Base-by-base conservation (phyloP, 1,140 invertebrate species). In the Drosophila truncata region DNA sequence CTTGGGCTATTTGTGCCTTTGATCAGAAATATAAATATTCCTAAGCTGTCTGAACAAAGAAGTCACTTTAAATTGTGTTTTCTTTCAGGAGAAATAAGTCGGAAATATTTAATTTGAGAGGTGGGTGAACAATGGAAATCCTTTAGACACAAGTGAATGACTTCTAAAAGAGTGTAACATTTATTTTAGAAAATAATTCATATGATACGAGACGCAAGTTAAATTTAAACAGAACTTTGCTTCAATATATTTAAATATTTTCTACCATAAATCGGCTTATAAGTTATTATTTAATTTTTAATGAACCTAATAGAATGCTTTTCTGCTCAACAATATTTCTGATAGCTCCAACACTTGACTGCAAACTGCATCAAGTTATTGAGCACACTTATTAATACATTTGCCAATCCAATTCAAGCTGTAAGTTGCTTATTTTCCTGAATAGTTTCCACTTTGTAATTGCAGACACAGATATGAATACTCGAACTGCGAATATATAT, bases 401-500 rank as follows among this genome's bases (percentile, higher is more conserved):
- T 55, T 55, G 14, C 20, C 33, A 55, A 55, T 55, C 14, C 20
- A n/a, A 37, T 37, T 25, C 20, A 11, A 35, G 5, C 31, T 16
- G 20, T 11, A 55, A 55, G 23, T 57, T 41, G 20, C 10, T 57
- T 39, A 57, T 39, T 57, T 57, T 62, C 59, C 27, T 23, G 31
- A 65, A 23, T 8, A 13, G 23, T 49, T 31, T 37, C 23, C 18
- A n/a, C 18, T 5, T 14, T 8, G 33, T 16, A 65, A 67, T 64
- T 39, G 25, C 44, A 7, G 62, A 20, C 35, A 23, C 16, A 35
- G 35, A 65, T 33, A 18, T 20, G 18, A 54, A 33, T 20, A 4
- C n/a, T 13, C 52, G n/a, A 27, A 10, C n/a, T 9, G 31, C 16
- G 20, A 47, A 23, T 63, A 37, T 50, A 50, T 66, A 60, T 67